phyloP scores from a whole-genome alignment of 2,113 vertebrate genomes.

The Gambusia affinis region DNA sequence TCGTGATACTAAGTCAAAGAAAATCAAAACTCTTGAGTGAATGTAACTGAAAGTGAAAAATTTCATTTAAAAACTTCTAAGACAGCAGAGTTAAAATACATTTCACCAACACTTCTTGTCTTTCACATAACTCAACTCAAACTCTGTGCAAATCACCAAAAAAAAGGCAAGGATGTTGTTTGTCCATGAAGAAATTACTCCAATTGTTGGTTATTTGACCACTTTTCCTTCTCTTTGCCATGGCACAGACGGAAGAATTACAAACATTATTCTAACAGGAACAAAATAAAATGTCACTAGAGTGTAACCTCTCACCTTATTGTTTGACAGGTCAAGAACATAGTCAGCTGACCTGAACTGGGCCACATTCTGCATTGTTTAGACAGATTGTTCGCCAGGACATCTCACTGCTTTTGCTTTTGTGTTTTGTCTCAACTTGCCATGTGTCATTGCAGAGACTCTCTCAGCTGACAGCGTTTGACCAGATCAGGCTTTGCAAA shows the following conservation, averaged over 20 bases:
- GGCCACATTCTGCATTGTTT: constrained; percentile 56
- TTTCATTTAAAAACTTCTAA: too few species aligned
- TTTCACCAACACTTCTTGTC: constrained; percentile 1
- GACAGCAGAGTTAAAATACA: not conserved
- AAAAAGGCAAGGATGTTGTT: constrained; percentile 12
- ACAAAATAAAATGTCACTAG: constrained; percentile 31
- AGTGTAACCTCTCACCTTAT: constrained; percentile 51
- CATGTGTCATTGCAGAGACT: constrained; percentile 46
- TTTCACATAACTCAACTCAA: not conserved
- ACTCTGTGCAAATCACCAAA: not conserved
- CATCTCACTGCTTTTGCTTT: constrained; percentile 47
- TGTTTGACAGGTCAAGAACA: constrained; percentile 33
- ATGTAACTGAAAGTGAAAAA: too few species aligned
- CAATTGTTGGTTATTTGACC: constrained; percentile 23
- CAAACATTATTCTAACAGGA: constrained; percentile 40
- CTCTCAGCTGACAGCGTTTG: constrained; percentile 46
- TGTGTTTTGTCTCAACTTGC: constrained; percentile 48
- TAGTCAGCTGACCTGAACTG: constrained; percentile 50
- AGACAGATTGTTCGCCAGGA: constrained; percentile 35
- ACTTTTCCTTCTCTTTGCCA: constrained; percentile 30
- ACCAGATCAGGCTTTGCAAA: constrained; percentile 5
- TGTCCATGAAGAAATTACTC: constrained; percentile 32
- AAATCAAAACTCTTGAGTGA: too few species aligned
- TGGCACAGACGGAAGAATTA: constrained; percentile 30
- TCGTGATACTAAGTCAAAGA: too few species aligned